Evolutionary conservation across 2,888 invertebrate genomes (phyloP).

Genomic region (Limnephilus marmoratus): DNA sequence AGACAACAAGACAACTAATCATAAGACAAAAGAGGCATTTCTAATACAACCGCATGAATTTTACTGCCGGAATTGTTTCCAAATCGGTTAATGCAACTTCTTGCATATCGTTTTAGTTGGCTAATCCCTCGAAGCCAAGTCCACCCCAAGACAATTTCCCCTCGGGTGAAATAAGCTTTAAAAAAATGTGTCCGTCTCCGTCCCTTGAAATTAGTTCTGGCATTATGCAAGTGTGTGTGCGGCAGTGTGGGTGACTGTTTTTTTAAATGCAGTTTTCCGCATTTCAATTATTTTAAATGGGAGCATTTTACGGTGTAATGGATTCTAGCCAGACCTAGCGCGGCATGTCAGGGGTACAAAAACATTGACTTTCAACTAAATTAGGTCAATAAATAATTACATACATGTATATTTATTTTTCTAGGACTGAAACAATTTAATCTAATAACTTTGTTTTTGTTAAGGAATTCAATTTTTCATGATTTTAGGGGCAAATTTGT

Average conservation of each 20-base stretch:
- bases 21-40: not conserved
- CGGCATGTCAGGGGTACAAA: not conserved
- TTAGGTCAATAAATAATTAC: not conserved
- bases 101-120: constrained; percentile 5
- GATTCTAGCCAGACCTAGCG: constrained; percentile 33
- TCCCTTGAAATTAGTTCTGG: constrained; percentile 53
- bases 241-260: constrained; percentile 54
- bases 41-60: not conserved
- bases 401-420: too few species aligned
- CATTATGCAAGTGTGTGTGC: constrained; percentile 43
- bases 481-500: too few species aligned
- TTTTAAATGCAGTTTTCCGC: constrained; percentile 65
- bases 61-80: not conserved
- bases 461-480: too few species aligned
- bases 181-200: constrained; percentile 29
- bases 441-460: too few species aligned
- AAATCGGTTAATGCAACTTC: not conserved
- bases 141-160: constrained; percentile 29
- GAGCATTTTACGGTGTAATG: constrained; percentile 59
- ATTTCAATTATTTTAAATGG: constrained; percentile 66
- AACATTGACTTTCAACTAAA: not conserved
- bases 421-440: too few species aligned
- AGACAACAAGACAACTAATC: not conserved
- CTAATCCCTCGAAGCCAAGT: constrained; percentile 17
- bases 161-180: constrained; percentile 40